Base-by-base conservation (phyloP, 2,888 invertebrate species). In the Polietes domitor region DNA sequence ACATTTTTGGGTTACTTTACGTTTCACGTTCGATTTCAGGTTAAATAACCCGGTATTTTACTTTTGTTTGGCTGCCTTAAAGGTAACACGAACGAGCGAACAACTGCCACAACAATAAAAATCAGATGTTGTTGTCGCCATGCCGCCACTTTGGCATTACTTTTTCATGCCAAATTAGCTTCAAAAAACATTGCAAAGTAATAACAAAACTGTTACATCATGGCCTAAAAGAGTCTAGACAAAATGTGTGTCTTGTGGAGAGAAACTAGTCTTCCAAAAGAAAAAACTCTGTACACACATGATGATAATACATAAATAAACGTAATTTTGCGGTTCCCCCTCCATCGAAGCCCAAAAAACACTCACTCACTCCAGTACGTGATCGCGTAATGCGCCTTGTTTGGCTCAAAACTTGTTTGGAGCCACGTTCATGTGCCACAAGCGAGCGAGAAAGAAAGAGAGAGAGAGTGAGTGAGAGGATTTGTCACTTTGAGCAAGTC, bases 41-140 rank as follows among this genome's bases (percentile, higher is more conserved):
- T 80, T 83, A 61, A 73, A 79, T 76, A 47, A 24, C 50, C 76
- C 68, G 79, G 68, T 63, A 28, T n/a, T 41, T 26, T 70, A n/a
- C 43, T 12, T 28, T 63, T 50, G 61, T 41, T 80, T 72, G 7
- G 12, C 37, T 65, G 19, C 12, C 12, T 17, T 37, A 4, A 17
- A 19, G 28, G 37, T 65, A 68, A 26, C 10, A 9, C 3, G 7
- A 32, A 32, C 4, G 7, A 32, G 32, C 3, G 12, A 37, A 37
- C 7, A 37, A 37, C 6, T n/a, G n/a, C n/a, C n/a, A 9, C 12
- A 37, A 10, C 9, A 9, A 37, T n/a, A 17, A 26, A 26, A 19
- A 68, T 70, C 15, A 43, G 9, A 32, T 50, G 47, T 5, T 70
- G 61, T 7, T 37, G 61, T n/a, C 28, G 24, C 61, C 32, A 32